Evolutionary conservation across 2,797 vertebrate genomes (phyloP), one percentile per base, ranked within the genome.

Genomic region (Urophycis tenuis): DNA sequence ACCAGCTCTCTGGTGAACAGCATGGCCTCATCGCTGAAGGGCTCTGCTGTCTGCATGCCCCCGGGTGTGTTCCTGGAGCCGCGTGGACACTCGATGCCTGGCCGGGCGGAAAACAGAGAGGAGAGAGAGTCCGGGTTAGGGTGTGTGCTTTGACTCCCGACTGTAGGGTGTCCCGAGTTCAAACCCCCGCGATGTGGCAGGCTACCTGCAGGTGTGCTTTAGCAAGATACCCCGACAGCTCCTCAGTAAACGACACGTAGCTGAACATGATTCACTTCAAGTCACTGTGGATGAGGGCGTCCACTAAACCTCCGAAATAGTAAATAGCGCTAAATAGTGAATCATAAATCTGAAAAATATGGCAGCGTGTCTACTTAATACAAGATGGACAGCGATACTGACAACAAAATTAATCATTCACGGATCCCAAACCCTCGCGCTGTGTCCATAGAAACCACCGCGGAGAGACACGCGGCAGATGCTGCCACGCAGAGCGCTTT

Each of bases 1-100:
- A 99, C 97, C 86, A 98, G 94, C 86, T 99, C 97, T 93, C 98
- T 98, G 88, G 97, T 97, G 92, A 97, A 98, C 79, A 93, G 91
- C 12, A 89, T 93, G 84, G 97, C 97, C 84, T 98, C 96, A 17
- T 98, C 94, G n/a, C 95, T 98, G 94, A 96, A 99, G 17, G 97
- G 96, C 69, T 99, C 97, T 0, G 95, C 96, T 83, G 96, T 94
- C 88, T 96, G 95, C 71, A 93, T 82, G 74, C 95, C 92, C 60
- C 96, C 94, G 0, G 96, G 95, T 10, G 88, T 87, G 87, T 97
- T 98, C 73, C 97, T 90, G 80, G 96, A 95, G 15, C 97, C 96
- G 33, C 96, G 92, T 33, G 96, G 97, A 88, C 97, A 99, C 87
- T 99, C 97, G 0, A 99, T 99, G 85, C 97, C 97, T 98, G 81